phyloP scores from a whole-genome alignment of 2,797 vertebrate species.

The Cossypha caffra region DNA sequence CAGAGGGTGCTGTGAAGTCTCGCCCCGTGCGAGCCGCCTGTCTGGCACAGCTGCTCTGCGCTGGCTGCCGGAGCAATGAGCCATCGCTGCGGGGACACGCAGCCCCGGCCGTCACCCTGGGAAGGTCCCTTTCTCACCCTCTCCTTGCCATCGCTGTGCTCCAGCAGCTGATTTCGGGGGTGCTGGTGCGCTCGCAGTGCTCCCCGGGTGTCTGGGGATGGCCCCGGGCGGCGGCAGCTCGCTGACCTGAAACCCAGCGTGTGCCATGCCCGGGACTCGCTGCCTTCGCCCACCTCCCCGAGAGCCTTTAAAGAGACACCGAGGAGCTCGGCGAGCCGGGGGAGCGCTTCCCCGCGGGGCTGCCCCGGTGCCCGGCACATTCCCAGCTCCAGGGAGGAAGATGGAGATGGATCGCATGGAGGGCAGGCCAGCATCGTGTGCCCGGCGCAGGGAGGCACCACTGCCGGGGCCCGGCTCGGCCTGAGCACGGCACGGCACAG shows the following conservation, averaged over 20 bases:
- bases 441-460: accelerated
- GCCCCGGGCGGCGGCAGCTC: not conserved
- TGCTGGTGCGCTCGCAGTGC: accelerated
- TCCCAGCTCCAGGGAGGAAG: not conserved
- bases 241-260: not conserved
- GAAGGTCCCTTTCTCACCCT: not conserved
- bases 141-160: not conserved
- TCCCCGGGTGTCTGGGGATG: accelerated
- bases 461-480: not conserved
- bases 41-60: not conserved
- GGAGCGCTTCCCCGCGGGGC: not conserved
- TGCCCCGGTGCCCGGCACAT: accelerated
- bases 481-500: not conserved
- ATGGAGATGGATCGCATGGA: not conserved
- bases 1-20: not conserved
- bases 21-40: not conserved
- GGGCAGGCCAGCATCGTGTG: not conserved
- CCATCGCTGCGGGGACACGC: not conserved
- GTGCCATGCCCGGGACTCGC: not conserved
- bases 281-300: not conserved
- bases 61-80: not conserved
- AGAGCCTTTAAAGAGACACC: not conserved
- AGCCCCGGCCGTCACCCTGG: not conserved
- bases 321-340: not conserved
- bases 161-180: not conserved